Evolutionary conservation across 2,797 vertebrate genomes (phyloP).

Genomic region (Pseudomugil tenellus): DNA sequence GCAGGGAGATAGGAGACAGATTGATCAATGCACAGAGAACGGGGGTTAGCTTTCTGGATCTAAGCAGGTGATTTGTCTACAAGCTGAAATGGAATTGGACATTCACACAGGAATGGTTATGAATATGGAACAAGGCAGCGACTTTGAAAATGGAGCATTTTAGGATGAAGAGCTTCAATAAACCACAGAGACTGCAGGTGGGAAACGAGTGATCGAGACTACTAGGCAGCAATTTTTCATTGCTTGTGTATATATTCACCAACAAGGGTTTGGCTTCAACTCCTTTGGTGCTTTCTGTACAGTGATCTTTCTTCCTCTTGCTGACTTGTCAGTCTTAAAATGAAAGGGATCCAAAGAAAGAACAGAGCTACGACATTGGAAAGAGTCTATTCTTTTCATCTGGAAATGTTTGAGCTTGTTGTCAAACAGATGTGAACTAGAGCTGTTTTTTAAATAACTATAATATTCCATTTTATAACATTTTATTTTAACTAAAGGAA

Average conservation of each 20-base stretch:
- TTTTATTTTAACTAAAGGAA: too few species aligned
- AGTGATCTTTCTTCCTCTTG: conserved; percentile 46
- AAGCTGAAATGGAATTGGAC: conserved; percentile 61
- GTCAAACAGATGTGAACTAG: too few species aligned
- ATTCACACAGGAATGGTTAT: conserved; percentile 61
- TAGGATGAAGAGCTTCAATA: conserved; percentile 57
- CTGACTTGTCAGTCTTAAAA: conserved; percentile 44
- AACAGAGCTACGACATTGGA: background rate
- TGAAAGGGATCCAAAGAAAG: conserved; percentile 22
- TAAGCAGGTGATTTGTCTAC: conserved; percentile 67
- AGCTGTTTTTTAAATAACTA: too few species aligned
- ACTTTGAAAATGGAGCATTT: conserved; percentile 67
- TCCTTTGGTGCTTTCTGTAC: conserved; percentile 44
- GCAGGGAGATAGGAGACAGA: conserved; percentile 60
- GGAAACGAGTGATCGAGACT: conserved; percentile 47
- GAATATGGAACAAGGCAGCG: conserved; percentile 67
- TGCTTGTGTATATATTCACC: conserved; percentile 41
- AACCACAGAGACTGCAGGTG: conserved; percentile 51
- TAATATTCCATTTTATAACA: too few species aligned
- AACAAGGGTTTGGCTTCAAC: conserved; percentile 36
- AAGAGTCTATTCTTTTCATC: background rate
- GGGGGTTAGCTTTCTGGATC: conserved; percentile 56
- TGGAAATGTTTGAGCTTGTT: background rate
- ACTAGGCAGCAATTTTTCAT: conserved; percentile 63
- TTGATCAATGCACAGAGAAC: conserved; percentile 64